A percentile compares a stretch with the other conserved stretches of the same genome.
Conservation (phyloP, 2,888 invertebrate species). For the Ichneumoninae sp. region DNA sequence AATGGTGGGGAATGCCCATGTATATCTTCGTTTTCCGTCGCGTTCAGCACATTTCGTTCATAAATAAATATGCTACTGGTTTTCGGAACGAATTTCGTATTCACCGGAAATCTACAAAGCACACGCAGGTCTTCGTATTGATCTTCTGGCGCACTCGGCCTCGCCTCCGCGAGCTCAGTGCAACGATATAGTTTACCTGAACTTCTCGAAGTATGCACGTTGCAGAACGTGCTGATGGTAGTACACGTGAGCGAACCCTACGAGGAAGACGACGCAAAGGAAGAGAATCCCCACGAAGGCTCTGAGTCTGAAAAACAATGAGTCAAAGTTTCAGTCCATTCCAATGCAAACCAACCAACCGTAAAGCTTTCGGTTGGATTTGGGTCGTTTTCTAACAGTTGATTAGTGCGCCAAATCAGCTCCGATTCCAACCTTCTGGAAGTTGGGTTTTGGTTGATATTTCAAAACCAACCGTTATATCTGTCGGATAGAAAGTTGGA, state of each 20-base stretch:
- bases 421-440: too few species aligned
- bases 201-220: constrained; percentile 92
- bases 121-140: background rate
- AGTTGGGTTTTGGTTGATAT: too few species aligned
- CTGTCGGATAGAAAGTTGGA: too few species aligned
- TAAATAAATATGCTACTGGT: background rate
- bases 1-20: too few species aligned
- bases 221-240: constrained; percentile 93
- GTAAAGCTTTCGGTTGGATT: too few species aligned
- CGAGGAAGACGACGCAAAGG: constrained; percentile 92
- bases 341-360: background rate
- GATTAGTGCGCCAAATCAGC: background rate
- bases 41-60: background rate
- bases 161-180: background rate
- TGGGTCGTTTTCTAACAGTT: too few species aligned
- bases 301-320: constrained; percentile 88
- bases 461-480: too few species aligned
- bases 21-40: too few species aligned
- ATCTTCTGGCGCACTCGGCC: background rate
- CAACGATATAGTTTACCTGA: constrained; percentile 84
- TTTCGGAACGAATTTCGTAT: background rate
- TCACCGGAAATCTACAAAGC: background rate
- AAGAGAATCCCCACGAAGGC: constrained; percentile 93
- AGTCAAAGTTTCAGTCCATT: constrained; percentile 9
- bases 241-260: constrained; percentile 93